Evolutionary conservation across 2,797 vertebrate genomes (phyloP).

Genomic region (Anguilla megastoma): DNA sequence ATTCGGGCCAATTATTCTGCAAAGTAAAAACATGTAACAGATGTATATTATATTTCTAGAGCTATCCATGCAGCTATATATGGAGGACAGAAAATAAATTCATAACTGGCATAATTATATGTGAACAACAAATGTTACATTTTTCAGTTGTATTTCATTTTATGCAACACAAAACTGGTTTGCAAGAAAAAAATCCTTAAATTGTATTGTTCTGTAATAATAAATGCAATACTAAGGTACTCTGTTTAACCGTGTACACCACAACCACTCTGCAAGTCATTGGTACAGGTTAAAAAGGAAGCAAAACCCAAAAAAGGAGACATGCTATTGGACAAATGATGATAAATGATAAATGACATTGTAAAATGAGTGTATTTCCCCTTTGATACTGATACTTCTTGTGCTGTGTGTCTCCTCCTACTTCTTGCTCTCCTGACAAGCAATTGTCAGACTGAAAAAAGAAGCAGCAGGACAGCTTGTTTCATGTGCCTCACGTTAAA

Average conservation of each 20-base stretch:
- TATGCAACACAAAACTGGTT: not conserved
- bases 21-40: no score
- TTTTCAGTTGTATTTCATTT: not conserved
- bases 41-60: not conserved
- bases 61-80: not conserved
- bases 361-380: not conserved
- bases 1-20: no score
- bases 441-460: conserved; percentile 15
- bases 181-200: not conserved
- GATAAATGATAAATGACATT: not conserved
- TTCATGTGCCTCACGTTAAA: not conserved
- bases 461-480: conserved; percentile 8
- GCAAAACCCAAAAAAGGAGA: not conserved
- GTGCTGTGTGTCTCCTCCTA: not conserved
- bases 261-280: not conserved
- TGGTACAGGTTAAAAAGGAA: not conserved
- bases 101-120: not conserved
- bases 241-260: not conserved
- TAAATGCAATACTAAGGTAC: not conserved
- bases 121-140: not conserved
- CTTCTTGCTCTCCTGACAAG: not conserved
- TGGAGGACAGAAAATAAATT: not conserved
- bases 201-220: not conserved
- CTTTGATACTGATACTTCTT: not conserved
- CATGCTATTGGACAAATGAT: not conserved